Conservation (phyloP, 2,888 invertebrate species). For the Hololepta plana region DNA sequence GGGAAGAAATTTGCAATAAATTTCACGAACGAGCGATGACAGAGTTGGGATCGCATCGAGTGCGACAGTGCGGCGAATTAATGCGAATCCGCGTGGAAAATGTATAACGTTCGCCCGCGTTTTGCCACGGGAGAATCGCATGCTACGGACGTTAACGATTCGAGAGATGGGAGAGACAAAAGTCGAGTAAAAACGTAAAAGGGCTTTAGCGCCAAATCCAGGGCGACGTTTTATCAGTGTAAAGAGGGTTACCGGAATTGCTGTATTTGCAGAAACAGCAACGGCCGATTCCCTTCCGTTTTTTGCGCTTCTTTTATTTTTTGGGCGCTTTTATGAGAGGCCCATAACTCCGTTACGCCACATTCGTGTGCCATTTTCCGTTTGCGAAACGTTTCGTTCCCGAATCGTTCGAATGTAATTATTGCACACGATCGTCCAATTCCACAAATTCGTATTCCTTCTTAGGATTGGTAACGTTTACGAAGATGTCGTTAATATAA, state of each 20-base stretch:
- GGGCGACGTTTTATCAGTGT: slow-evolving; percentile 23
- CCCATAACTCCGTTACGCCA: no score
- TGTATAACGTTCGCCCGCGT: no score
- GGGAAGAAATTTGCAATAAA: no score
- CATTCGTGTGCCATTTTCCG: no score
- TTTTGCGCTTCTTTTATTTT: neutral
- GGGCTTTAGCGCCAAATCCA: slow-evolving; percentile 21
- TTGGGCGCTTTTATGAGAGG: neutral
- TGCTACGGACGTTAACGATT: slow-evolving; percentile 7
- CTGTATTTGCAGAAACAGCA: slow-evolving; percentile 22
- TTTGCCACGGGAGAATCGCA: neutral
- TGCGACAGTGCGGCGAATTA: slow-evolving; percentile 25
- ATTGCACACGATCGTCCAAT: no score
- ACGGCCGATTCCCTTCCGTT: neutral
- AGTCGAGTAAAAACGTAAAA: no score
- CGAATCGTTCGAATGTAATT: no score
- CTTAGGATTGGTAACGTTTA: no score
- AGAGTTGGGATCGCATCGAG: slow-evolving; percentile 18
- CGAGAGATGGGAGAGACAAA: no score
- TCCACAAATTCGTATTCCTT: no score
- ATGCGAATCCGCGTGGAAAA: slow-evolving; percentile 25
- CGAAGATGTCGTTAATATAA: no score
- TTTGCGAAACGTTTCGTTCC: no score
- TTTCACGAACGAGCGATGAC: slow-evolving; percentile 22
- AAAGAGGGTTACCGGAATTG: slow-evolving; percentile 23